These are phyloP conservation scores for Abscondita cerata DNA, from an alignment of 2,888 invertebrate species.

Conservation along the genomic window DNA sequence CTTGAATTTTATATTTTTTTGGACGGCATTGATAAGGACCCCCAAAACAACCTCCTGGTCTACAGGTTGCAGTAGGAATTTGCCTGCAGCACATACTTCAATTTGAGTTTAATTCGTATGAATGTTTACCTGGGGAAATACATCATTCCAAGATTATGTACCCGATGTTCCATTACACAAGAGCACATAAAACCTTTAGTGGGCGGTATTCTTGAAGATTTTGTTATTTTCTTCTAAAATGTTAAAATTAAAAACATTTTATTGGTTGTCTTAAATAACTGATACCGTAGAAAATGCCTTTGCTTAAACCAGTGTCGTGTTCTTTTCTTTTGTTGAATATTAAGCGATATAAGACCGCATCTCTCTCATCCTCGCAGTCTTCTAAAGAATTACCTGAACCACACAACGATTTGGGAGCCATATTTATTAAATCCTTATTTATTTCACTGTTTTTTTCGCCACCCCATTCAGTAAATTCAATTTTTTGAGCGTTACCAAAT, in stretches of 20 bases:
- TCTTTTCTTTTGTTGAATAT: constrained; percentile 7
- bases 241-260: neutral
- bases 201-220: neutral
- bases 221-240: constrained; percentile 2
- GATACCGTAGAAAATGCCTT: too few species aligned
- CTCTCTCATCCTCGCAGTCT: constrained; percentile 15
- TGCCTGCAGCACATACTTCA: constrained; percentile 39
- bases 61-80: constrained; percentile 51
- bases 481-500: neutral
- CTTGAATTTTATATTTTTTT: constrained; percentile 50
- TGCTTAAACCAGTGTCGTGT: neutral
- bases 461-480: constrained; percentile 2
- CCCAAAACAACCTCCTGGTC: constrained; percentile 46
- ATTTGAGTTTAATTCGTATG: constrained; percentile 1
- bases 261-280: neutral
- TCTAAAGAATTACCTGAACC: constrained; percentile 12
- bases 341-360: neutral
- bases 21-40: constrained; percentile 47
- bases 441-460: neutral
- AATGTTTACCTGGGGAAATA: constrained; percentile 26
- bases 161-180: constrained; percentile 9
- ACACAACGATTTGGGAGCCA: neutral
- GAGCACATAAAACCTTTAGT: constrained; percentile 15
- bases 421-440: neutral
- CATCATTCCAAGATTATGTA: constrained; percentile 16